Evolutionary conservation across 2,888 invertebrate species (phyloP), one percentile per base, ranked within the genome.

Genomic region (Euproctis similis): DNA sequence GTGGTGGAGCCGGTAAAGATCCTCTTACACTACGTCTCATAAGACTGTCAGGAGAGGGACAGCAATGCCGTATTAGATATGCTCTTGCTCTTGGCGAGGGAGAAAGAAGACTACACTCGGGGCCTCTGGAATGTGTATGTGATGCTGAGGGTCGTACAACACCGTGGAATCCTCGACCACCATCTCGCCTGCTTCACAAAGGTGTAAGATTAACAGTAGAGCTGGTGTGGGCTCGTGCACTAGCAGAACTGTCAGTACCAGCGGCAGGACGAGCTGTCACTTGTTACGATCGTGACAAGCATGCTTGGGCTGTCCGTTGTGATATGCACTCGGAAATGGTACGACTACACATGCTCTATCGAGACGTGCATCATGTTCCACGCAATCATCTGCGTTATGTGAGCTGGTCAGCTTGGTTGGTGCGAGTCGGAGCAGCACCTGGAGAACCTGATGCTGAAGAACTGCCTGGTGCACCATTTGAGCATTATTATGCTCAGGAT

Each of bases 271-370:
- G 88, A 13, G 81, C 86, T 3, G 77, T 86, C 13, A 87, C 87
- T 7, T 91, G 92, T 63, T 93, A 92, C 70, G 94, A 94, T 67
- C 82, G 92, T 6, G 93, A 94, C 69, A 93, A 93, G 56, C 91
- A 90, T 58, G 91, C 91, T 4, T 93, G 93, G 93, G 86, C 90
- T 28, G 81, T 94, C 32, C 89, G 92, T 45, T 90, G 91, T 20
- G 93, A 94, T 66, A 87, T 90, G 32, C 92, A 92, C 55, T 91
- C 92, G 4, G 92, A 92, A 48, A 88, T 89, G 11, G 89, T 94
- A 32, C 86, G 91, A 9, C 84, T 94, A 24, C 89, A 91, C 46
- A 88, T 93, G 76, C 88, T 91, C 39, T 92, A 90, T 72, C 90
- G 91, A 40, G 92, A 92, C 55, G 89, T 91, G 30, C 89, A 90